Evolutionary conservation across 1,140 invertebrate species (phyloP).

Genomic region (Anastrepha ludens): DNA sequence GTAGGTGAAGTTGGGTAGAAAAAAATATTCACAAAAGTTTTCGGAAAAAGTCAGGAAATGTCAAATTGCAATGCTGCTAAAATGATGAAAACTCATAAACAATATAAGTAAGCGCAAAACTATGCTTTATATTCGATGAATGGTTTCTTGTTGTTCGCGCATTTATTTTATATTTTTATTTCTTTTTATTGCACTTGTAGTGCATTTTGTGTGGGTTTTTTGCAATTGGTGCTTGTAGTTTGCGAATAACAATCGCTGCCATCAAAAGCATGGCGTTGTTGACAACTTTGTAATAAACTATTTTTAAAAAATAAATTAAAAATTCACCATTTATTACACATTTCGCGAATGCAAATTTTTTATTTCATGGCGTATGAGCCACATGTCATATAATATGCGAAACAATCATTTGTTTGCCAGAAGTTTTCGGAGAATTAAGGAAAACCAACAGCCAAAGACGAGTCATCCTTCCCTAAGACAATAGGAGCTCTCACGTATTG

Average conservation of each 20-base stretch:
- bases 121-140: background rate
- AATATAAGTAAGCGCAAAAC: background rate
- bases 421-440: too few relatives aligned
- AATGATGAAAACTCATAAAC: background rate
- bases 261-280: background rate
- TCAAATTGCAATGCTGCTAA: background rate
- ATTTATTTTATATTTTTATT: background rate
- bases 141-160: background rate
- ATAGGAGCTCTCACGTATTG: too few relatives aligned
- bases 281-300: background rate
- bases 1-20: background rate
- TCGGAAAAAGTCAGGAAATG: background rate
- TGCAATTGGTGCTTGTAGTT: background rate
- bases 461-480: too few relatives aligned
- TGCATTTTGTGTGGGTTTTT: background rate
- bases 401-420: too few relatives aligned
- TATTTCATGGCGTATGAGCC: too few relatives aligned
- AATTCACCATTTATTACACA: too few relatives aligned
- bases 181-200: background rate
- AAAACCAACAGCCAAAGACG: too few relatives aligned
- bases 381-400: too few relatives aligned
- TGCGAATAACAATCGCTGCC: background rate
- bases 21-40: background rate
- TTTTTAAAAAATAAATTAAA: too few relatives aligned
- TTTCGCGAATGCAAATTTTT: too few relatives aligned